phyloP scores from a whole-genome alignment of 1,140 invertebrate genomes.

The Mylabris phalerata region DNA sequence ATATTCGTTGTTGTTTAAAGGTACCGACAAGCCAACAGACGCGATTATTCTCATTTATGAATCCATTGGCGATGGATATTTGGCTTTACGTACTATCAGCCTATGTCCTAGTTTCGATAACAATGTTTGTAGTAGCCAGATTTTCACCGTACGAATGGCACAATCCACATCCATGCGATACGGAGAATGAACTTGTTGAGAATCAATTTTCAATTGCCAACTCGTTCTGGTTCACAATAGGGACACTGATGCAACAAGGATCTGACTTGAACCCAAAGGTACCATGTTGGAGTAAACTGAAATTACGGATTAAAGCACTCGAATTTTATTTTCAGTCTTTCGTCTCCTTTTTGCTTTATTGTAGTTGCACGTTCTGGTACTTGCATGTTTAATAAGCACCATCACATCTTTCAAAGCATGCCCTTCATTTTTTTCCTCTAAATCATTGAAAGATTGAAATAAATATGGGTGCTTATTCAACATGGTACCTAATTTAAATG shows the following conservation, averaged over 20 bases:
- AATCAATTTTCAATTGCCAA: conserved; percentile 89
- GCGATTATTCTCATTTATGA: conserved; percentile 79
- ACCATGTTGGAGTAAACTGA: conserved; percentile 23
- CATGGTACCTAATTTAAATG: conserved; percentile 1
- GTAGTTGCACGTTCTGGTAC: conserved; percentile 13
- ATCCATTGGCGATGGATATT: conserved; percentile 77
- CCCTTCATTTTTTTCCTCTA: not conserved
- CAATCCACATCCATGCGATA: conserved; percentile 66
- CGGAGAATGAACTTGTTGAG: conserved; percentile 57
- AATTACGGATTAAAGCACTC: conserved; percentile 16
- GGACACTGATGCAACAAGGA: conserved; percentile 91
- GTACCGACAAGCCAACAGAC: conserved; percentile 63
- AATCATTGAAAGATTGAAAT: too few species aligned
- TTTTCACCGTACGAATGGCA: conserved; percentile 79
- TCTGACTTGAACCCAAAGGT: conserved; percentile 82
- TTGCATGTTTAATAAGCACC: conserved; percentile 26
- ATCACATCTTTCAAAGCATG: conserved; percentile 2
- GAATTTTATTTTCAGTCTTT: conserved; percentile 12
- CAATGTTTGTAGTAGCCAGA: conserved; percentile 74
- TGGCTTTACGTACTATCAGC: conserved; percentile 74
- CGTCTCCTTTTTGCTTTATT: conserved; percentile 3
- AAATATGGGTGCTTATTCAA: conserved; percentile 24
- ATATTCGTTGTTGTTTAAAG: conserved; percentile 28
- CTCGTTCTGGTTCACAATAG: conserved; percentile 88
- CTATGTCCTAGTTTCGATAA: conserved; percentile 70